Evolutionary conservation across 2,888 invertebrate genomes (phyloP), one percentile per base, ranked within the genome.

Genomic region (Plebejus melissa): DNA sequence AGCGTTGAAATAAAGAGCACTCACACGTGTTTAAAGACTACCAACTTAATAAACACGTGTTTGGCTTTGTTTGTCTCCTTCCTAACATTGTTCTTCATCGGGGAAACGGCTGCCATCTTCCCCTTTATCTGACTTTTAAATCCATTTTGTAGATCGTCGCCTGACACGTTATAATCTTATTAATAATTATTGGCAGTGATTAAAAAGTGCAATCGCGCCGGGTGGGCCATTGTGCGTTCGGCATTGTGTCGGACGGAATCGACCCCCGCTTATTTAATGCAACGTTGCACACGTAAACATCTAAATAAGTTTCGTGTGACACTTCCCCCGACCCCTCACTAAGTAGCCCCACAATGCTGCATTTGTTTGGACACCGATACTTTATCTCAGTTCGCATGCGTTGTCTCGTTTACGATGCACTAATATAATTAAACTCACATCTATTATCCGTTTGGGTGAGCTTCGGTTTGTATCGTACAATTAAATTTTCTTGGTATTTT

Each of bases 281-380:
- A 91, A 91, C 91, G 89, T 86, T 92, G 92, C 92, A 93, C 93
- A 91, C 91, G 90, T 90, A 93, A 93, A 93, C 93, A 93, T 93
- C 93, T 93, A 93, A 91, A 93, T 93, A 93, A 93, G 91, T 91
- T 92, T 91, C 90, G 91, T 90, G 91, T 90, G 90, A 91, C 91
- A 89, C 84, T 87, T 89, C 88, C 91, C 91, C 91, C 89, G 86
- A 88, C 89, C 89, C 91, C 90, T 91, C 87, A 88, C 91, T 92
- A 91, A 93, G 93, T 93, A 92, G 90, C 90, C 89, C 88, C 91
- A 90, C 91, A 91, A 90, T 46, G 54, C 75, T 57, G 75, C 71
- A 74, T 75, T 74, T 75, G 76, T 76, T 77, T 75, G 46, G 71
- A 71, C 70, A 70, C 50, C 11, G 72, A 72, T 72, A 72, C 54